Conservation (phyloP, 2,113 vertebrate genomes). For the Poeciliopsis occidentalis region DNA sequence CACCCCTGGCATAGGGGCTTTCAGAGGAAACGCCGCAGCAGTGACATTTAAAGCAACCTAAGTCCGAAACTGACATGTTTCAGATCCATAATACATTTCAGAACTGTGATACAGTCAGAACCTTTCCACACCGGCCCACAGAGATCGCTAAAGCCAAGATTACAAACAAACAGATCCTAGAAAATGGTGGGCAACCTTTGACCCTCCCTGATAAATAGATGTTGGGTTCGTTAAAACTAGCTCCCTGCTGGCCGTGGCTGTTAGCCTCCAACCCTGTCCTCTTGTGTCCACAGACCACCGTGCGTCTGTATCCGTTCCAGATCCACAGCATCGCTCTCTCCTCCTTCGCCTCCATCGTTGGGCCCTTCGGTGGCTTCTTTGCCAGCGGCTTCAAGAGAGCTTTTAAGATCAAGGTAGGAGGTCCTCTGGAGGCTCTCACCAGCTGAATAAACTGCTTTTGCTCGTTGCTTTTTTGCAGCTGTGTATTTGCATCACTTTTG, state of each 20-base stretch:
- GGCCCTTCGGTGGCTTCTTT: conserved; percentile 97
- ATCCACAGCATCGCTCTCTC: conserved; percentile 98
- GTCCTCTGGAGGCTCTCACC: not conserved
- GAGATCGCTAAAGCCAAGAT: no score
- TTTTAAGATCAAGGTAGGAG: conserved; percentile 95
- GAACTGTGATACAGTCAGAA: no score
- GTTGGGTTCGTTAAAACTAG: not conserved
- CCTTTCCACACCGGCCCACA: no score
- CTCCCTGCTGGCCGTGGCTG: no score
- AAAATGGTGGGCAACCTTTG: no score
- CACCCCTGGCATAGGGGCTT: no score
- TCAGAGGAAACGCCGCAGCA: no score
- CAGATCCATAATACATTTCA: no score
- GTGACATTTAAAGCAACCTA: no score
- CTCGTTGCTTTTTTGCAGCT: not conserved
- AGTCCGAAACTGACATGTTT: no score
- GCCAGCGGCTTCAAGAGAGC: conserved; percentile 98
- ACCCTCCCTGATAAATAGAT: no score
- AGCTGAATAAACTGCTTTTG: not conserved
- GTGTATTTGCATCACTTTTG: not conserved
- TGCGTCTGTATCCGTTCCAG: conserved; percentile 96
- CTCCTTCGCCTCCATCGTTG: conserved; percentile 93
- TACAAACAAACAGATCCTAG: no score
- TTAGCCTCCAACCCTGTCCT: not conserved
- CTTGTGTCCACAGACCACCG: conserved; percentile 82